These are phyloP conservation scores for Thaumatotibia leucotreta DNA, from an alignment of 1,140 invertebrate species.

Conservation along the genomic window DNA sequence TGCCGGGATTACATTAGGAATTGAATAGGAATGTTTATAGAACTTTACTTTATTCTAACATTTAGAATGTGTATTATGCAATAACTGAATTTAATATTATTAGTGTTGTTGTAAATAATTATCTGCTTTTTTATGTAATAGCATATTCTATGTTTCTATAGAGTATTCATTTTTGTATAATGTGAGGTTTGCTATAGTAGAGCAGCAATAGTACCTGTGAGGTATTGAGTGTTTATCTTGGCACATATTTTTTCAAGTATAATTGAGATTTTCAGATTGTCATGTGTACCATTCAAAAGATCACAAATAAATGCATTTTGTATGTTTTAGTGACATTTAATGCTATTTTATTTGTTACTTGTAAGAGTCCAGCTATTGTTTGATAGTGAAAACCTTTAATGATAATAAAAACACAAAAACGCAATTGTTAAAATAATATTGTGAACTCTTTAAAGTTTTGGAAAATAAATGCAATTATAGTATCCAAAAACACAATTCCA, in stretches of 20 bases:
- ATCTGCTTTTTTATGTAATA: neutral
- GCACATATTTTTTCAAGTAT: neutral
- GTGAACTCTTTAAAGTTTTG: no score
- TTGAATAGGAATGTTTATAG: neutral
- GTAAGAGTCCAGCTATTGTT: no score
- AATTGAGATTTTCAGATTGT: neutral
- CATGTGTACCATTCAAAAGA: constrained; percentile 5
- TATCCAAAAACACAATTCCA: no score
- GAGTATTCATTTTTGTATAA: neutral
- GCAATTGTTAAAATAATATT: no score
- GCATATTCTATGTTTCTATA: constrained; percentile 3
- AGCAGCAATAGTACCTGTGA: neutral
- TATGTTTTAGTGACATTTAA: constrained; percentile 6
- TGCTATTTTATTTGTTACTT: neutral
- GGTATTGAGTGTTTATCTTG: neutral
- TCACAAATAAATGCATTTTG: constrained; percentile 10
- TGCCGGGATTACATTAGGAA: neutral
- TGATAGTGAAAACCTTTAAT: no score
- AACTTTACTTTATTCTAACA: constrained; percentile 1
- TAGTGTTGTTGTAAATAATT: constrained; percentile 11
- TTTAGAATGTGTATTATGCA: constrained; percentile 5
- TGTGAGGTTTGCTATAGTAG: constrained; percentile 6
- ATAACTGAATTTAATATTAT: constrained; percentile 10
- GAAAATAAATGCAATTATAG: no score
- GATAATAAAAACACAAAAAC: no score